These are phyloP conservation scores for Achroia grisella DNA, from an alignment of 1,140 invertebrate genomes.

Conservation along the genomic window DNA sequence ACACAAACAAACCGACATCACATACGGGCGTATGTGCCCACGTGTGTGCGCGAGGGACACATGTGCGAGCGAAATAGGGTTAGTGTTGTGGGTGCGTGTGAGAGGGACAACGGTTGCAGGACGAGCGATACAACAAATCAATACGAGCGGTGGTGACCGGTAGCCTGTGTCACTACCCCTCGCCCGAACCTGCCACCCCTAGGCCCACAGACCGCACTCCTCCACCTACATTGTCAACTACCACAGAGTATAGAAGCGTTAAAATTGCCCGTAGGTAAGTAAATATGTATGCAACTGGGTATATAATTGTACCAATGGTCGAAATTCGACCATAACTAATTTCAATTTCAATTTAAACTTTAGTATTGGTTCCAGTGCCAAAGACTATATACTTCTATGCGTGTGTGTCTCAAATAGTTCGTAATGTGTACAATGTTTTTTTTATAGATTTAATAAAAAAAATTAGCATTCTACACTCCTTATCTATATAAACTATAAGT, in stretches of 20 bases:
- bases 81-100: constrained; percentile 25
- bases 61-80: constrained; percentile 29
- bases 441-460: no score
- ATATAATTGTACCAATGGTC: no score
- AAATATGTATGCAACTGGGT: no score
- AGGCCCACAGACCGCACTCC: constrained; percentile 53
- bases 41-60: constrained; percentile 48
- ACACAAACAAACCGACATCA: constrained; percentile 24
- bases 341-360: no score
- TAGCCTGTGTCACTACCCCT: constrained; percentile 68
- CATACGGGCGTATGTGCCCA: constrained; percentile 55
- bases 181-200: constrained; percentile 14
- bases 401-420: no score
- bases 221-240: constrained; percentile 68
- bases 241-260: constrained; percentile 41
- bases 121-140: constrained; percentile 73
- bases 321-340: no score
- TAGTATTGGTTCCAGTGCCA: no score
- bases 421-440: no score
- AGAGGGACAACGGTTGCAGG: constrained; percentile 62
- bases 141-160: constrained; percentile 72
- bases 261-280: constrained; percentile 1
- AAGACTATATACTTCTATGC: no score
- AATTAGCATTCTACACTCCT: no score
- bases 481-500: no score